Conservation (phyloP, 2,797 vertebrate genomes). For the Malacoctenus gilli region DNA sequence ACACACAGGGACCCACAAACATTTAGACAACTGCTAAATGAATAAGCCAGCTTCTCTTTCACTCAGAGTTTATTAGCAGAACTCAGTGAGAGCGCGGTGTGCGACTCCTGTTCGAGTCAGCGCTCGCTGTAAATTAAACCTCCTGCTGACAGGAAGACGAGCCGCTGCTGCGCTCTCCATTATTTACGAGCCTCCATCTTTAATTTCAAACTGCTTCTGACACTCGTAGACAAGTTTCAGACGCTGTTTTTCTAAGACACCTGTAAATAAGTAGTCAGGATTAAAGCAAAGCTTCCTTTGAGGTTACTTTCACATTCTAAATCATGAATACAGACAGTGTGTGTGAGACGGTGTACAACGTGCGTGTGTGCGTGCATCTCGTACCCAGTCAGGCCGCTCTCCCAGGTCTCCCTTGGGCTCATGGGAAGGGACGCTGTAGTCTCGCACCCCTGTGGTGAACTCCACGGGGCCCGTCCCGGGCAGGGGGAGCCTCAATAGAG, state of each 20-base stretch:
- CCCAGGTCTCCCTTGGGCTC: conserved; percentile 77
- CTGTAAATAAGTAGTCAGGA: too few species aligned
- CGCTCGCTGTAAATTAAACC: conserved; percentile 4
- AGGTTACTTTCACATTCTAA: too few species aligned
- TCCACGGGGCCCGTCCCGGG: conserved; percentile 96
- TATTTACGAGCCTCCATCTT: conserved; percentile 25
- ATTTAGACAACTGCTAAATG: not conserved
- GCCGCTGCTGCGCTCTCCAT: not conserved
- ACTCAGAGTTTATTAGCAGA: not conserved
- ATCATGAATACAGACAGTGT: too few species aligned
- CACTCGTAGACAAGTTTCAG: too few species aligned
- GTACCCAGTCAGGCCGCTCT: conserved; percentile 93
- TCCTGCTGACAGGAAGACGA: conserved; percentile 4
- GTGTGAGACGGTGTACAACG: not conserved
- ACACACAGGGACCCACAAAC: conserved; percentile 15
- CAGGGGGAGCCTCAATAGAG: conserved; percentile 93
- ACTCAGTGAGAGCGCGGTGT: not conserved
- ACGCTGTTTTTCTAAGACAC: too few species aligned
- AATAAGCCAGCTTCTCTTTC: too few species aligned
- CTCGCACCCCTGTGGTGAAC: conserved; percentile 91
- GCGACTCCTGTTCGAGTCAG: not conserved
- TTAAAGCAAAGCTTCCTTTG: too few species aligned
- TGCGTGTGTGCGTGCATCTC: conserved; percentile 10
- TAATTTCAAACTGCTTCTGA: not conserved
- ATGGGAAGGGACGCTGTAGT: conserved; percentile 84